Evolutionary conservation across 2,797 vertebrate genomes (phyloP), one percentile per base, ranked within the genome.

Genomic region (Argya squamiceps): DNA sequence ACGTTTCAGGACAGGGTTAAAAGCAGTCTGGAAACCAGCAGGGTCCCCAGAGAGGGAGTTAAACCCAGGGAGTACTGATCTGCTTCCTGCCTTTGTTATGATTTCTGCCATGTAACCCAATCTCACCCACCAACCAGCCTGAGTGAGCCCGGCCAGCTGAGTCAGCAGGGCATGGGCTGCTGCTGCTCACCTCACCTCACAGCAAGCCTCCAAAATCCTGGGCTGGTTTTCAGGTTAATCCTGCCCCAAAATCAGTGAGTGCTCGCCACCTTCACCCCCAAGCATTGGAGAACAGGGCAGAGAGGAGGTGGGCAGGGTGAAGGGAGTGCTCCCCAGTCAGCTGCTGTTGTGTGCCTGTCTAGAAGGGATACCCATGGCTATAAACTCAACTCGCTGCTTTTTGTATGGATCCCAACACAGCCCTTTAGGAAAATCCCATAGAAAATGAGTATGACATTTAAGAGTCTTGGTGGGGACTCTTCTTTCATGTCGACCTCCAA

Each of bases 51-150:
- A 97, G 98, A 97, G 95, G 63, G 97, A 91, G 96, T 98, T 97
- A 98, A 98, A 98, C 97, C 98, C 97, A 93, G 96, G 98, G 98
- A 98, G 97, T 98, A 97, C 98, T 98, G 98, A 98, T 98, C 98
- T 98, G 98, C 98, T 99, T 99, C 99, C 99, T 99, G 98, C 98
- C 98, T 98, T 98, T 99, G 98, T 99, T 99, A 98, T 99, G 98
- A 98, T 99, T 99, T 98, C 98, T 98, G 96, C 97, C 97, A 97
- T 97, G 98, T 98, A 98, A 98, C 98, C 93, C 95, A 97, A 98
- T 98, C 98, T 98, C 93, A 37, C 97, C 98, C 84, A 96, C 84
- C 64, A 96, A 64, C 92, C 97, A 97, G 96, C 96, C 97, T 47
- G 82, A 97, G 97, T 53, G 2, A 44, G 86, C 96, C 29, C 13